Conservation (phyloP, 2,113 vertebrate genomes). For the Cynopterus brachyotis region DNA sequence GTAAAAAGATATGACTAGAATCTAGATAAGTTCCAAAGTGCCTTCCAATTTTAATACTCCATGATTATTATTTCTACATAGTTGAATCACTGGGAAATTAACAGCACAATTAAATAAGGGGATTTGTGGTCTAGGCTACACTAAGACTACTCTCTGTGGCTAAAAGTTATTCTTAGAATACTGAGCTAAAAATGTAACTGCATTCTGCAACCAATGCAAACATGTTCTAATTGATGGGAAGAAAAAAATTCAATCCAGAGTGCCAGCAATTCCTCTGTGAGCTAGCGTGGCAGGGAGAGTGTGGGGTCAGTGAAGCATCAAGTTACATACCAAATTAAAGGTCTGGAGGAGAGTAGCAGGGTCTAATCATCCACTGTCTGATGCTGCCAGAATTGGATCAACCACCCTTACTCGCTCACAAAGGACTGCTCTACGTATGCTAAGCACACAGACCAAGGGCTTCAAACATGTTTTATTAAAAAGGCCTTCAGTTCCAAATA, state of each 20-base stretch:
- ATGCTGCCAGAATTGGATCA: slow-evolving; percentile 37
- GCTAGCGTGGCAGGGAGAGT: slow-evolving; percentile 43
- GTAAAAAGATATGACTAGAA: slow-evolving; percentile 38
- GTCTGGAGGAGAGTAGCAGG: slow-evolving; percentile 53
- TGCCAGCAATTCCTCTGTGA: slow-evolving; percentile 67
- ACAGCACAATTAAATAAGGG: not conserved
- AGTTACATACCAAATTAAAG: slow-evolving; percentile 76
- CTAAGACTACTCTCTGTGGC: not conserved
- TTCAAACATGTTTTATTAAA: slow-evolving; percentile 16
- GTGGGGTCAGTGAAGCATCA: slow-evolving; percentile 68
- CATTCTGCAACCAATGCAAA: slow-evolving; percentile 49
- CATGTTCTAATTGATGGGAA: slow-evolving; percentile 60
- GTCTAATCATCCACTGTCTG: slow-evolving; percentile 56
- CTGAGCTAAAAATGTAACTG: slow-evolving; percentile 67
- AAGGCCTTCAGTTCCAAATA: slow-evolving; percentile 52
- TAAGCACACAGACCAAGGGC: not conserved
- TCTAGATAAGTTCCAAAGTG: slow-evolving; percentile 42
- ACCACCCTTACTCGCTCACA: slow-evolving; percentile 4
- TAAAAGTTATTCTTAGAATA: slow-evolving; percentile 54
- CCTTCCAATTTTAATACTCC: slow-evolving; percentile 14
- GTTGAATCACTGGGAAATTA: slow-evolving; percentile 29
- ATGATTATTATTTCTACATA: not conserved
- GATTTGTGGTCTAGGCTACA: not conserved
- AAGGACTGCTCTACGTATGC: not conserved
- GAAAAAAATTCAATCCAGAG: slow-evolving; percentile 44